Conservation (phyloP, 2,113 vertebrate genomes). For the Pipa parva region DNA sequence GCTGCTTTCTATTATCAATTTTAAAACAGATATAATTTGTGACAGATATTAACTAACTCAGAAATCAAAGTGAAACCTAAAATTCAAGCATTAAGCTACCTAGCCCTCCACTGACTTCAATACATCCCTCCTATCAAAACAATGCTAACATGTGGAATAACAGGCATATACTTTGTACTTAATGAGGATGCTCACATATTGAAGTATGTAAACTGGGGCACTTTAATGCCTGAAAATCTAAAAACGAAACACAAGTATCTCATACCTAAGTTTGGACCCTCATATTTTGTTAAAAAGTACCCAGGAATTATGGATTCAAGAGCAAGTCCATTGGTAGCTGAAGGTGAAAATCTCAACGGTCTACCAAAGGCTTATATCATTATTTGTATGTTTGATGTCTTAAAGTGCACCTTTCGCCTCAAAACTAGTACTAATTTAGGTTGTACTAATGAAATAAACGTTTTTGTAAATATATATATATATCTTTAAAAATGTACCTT, state of each 20-base stretch:
- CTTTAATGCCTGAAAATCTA: slow-evolving; percentile 68
- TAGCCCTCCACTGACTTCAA: slow-evolving; percentile 78
- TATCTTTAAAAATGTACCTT: too few relatives aligned
- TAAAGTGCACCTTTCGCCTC: too few relatives aligned
- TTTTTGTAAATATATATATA: too few relatives aligned
- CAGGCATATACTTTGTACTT: slow-evolving; percentile 64
- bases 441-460: too few relatives aligned
- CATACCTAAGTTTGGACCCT: slow-evolving; percentile 34
- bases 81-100: slow-evolving; percentile 78
- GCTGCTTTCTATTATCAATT: not conserved
- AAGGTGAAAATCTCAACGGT: slow-evolving; percentile 53
- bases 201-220: slow-evolving; percentile 79
- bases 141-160: slow-evolving; percentile 71
- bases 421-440: too few relatives aligned
- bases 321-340: slow-evolving; percentile 70
- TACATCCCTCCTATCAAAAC: slow-evolving; percentile 75
- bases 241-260: slow-evolving; percentile 57
- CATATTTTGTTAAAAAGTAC: not conserved
- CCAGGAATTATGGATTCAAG: slow-evolving; percentile 63
- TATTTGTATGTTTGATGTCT: slow-evolving; percentile 80
- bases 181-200: slow-evolving; percentile 59
- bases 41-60: slow-evolving; percentile 71
- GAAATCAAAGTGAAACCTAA: slow-evolving; percentile 67
- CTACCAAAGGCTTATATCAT: slow-evolving; percentile 74
- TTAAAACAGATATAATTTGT: slow-evolving; percentile 2